phyloP scores from a whole-genome alignment of 2,797 vertebrate genomes.

The Garrulus glandarius region DNA sequence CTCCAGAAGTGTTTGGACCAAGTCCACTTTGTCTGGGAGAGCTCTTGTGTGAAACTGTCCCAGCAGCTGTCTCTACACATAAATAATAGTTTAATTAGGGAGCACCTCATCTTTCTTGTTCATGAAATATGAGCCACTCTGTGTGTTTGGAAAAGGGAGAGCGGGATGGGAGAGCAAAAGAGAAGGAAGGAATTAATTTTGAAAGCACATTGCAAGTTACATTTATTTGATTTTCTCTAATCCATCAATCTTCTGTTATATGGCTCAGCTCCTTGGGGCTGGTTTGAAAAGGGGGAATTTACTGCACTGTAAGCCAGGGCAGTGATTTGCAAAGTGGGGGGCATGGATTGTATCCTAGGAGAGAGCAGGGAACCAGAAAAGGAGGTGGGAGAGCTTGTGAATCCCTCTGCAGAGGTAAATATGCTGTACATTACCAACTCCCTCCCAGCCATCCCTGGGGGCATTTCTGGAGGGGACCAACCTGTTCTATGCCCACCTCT shows the following conservation, averaged over 20 bases:
- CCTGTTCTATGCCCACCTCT: background rate
- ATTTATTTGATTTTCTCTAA: background rate
- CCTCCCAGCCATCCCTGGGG: background rate
- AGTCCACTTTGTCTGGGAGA: background rate
- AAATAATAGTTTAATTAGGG: background rate
- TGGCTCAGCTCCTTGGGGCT: background rate
- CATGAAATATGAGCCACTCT: background rate
- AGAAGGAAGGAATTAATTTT: background rate
- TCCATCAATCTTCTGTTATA: background rate
- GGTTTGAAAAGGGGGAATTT: constrained; percentile 20
- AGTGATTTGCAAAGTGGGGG: background rate
- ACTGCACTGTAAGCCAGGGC: constrained; percentile 11
- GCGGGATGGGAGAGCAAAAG: background rate
- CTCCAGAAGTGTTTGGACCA: background rate
- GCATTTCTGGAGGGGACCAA: background rate
- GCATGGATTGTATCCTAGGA: constrained; percentile 4
- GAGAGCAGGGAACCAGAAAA: constrained; percentile 24
- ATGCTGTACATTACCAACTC: accelerated
- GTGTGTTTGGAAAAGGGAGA: background rate
- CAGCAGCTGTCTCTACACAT: background rate
- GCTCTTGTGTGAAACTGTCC: background rate
- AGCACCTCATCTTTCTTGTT: background rate
- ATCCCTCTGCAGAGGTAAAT: background rate
- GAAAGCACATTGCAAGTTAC: background rate
- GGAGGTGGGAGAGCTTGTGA: background rate